These are phyloP conservation scores for Prionace glauca DNA, from an alignment of 2,797 vertebrate genomes.

Conservation along the genomic window DNA sequence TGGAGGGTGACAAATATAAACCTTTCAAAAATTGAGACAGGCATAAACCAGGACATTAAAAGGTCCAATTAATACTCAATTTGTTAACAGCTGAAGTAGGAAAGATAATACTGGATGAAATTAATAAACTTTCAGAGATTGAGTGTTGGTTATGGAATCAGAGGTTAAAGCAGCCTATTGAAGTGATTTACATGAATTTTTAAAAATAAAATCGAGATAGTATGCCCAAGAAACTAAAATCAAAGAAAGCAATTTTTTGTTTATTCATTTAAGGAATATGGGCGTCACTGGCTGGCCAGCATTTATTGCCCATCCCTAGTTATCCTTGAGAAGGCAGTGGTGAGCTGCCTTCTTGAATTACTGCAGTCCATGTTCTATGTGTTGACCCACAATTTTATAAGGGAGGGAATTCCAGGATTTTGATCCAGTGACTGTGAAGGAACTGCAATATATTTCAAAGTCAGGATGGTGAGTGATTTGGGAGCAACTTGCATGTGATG, in stretches of 20 bases:
- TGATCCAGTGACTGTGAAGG: no score
- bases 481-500: no score
- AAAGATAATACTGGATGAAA: neutral
- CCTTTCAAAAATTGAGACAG: neutral
- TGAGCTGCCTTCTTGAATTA: no score
- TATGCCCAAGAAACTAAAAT: neutral
- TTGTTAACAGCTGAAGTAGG: neutral
- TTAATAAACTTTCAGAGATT: neutral
- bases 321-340: no score
- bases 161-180: neutral
- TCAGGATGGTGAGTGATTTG: no score
- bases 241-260: neutral
- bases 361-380: no score
- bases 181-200: neutral
- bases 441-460: no score
- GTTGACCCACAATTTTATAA: no score
- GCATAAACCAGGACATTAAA: neutral
- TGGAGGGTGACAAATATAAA: neutral
- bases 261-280: no score
- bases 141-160: neutral
- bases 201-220: neutral
- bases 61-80: neutral
- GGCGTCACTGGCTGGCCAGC: no score
- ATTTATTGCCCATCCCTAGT: no score
- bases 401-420: no score